These are phyloP conservation scores for Heteractis magnifica DNA, from an alignment of 92 coral and sea anemone species.

Conservation along the genomic window DNA sequence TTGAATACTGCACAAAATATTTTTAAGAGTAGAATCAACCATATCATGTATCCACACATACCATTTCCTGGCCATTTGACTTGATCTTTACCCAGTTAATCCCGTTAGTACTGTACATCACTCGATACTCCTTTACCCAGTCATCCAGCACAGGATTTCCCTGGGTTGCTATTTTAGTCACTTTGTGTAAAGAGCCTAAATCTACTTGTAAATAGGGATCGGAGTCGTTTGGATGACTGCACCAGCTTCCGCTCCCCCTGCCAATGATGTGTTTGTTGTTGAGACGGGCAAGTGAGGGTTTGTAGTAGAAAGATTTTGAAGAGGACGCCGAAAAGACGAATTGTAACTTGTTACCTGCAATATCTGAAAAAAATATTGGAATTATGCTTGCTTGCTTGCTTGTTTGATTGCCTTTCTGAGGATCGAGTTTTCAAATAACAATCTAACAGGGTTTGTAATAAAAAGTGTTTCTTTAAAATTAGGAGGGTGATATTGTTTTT, in stretches of 20 bases:
- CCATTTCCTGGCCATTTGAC: constrained; percentile 26
- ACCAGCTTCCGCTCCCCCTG: constrained; percentile 60
- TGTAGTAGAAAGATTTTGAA: constrained; percentile 36
- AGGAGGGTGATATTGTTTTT: too few relatives aligned
- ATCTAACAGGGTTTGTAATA: too few relatives aligned
- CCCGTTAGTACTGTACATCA: constrained; percentile 65
- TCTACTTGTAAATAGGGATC: constrained; percentile 63
- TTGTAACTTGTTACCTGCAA: neutral
- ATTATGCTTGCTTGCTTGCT: too few relatives aligned
- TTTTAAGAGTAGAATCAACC: too few relatives aligned
- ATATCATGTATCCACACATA: neutral
- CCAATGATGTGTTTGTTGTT: constrained; percentile 53
- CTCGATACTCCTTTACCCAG: constrained; percentile 54
- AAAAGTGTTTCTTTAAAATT: too few relatives aligned
- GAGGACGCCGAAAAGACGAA: constrained; percentile 61
- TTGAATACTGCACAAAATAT: too few relatives aligned
- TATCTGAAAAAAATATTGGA: neutral
- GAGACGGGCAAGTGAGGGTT: constrained; percentile 59
- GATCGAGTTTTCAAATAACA: too few relatives aligned
- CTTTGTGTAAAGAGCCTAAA: constrained; percentile 47
- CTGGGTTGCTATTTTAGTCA: constrained; percentile 67
- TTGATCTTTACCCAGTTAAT: constrained; percentile 63
- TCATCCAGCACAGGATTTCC: constrained; percentile 63
- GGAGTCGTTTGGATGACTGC: constrained; percentile 44
- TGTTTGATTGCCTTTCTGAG: too few relatives aligned